Evolutionary conservation across 1,140 invertebrate species (phyloP), one percentile per base, ranked within the genome.

Genomic region (Achatina immaculata): DNA sequence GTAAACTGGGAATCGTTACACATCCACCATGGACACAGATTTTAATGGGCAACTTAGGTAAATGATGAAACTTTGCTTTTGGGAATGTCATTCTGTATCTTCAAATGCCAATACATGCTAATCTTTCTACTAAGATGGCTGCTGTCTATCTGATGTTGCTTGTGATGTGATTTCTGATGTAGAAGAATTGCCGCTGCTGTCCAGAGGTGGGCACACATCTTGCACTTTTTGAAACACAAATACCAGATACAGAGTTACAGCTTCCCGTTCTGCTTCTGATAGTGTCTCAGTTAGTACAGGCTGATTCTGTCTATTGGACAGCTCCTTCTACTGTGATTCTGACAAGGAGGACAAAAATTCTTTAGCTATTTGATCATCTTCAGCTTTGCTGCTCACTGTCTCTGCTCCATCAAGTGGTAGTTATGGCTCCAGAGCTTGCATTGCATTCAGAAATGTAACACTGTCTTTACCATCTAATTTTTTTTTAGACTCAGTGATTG

Each of bases 181-280:
- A 31, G 58, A 28, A 9, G 16, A 31, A 6, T 62, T 28, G 21
- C 58, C 31, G n/a, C 7, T 62, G 45, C 7, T 48, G 58, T 62
- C 58, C 55, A 78, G 48, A 7, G 38, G 28, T 65, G 43, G 72
- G n/a, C 28, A 42, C 28, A 78, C 58, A 58, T 87, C 85, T 69
- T 72, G 55, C 9, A 85, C 86, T 92, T 97, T 97, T 91, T 94
- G 93, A 89, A 97, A 97, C 72, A 93, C 95, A 93, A 96, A 97
- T 24, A 95, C 95, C 87, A 95, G 92, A 90, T 97, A 97, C 34
- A 97, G 90, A 75, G 95, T 95, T 96, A n/a, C n/a, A n/a, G n/a
- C n/a, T n/a, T n/a, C n/a, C n/a, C n/a, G n/a, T n/a, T n/a, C n/a
- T n/a, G n/a, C n/a, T n/a, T n/a, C n/a, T n/a, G n/a, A n/a, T n/a